These are phyloP conservation scores for Hybognathus amarus DNA, from an alignment of 2,797 vertebrate genomes.

Conservation along the genomic window DNA sequence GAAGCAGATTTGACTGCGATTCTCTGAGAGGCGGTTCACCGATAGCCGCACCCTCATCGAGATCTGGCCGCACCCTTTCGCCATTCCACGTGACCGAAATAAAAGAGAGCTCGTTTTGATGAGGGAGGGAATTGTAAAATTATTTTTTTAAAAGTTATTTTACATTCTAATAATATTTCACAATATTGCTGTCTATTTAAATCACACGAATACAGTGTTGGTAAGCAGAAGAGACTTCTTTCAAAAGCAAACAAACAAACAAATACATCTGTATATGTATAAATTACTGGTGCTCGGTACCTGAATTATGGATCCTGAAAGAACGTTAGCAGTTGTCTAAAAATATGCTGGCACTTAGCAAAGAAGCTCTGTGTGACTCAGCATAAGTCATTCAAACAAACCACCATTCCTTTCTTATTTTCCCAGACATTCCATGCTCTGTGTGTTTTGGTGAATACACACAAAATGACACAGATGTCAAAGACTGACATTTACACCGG, in stretches of 20 bases:
- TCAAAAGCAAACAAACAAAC: not conserved
- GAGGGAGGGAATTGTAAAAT: no score
- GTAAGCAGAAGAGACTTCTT: not conserved
- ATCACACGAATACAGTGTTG: not conserved
- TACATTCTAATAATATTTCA: no score
- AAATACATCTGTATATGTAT: not conserved
- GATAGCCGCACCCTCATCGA: no score
- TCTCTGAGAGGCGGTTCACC: no score
- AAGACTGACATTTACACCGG: not conserved
- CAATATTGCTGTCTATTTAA: not conserved
- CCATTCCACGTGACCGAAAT: no score
- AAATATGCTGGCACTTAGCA: conserved; percentile 22
- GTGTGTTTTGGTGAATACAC: conserved; percentile 11
- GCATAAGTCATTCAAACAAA: conserved; percentile 12
- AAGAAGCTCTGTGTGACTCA: conserved; percentile 26
- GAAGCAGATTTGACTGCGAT: no score
- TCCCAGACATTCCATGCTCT: not conserved
- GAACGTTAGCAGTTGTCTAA: conserved; percentile 12
- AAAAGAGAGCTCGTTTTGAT: no score
- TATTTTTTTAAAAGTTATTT: no score
- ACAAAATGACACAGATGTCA: not conserved
- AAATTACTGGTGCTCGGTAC: not conserved
- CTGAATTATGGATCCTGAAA: conserved; percentile 20
- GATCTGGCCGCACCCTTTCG: no score
- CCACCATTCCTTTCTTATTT: not conserved